Evolutionary conservation across 1,140 invertebrate genomes (phyloP).

Genomic region (Arctopsyche grandis): DNA sequence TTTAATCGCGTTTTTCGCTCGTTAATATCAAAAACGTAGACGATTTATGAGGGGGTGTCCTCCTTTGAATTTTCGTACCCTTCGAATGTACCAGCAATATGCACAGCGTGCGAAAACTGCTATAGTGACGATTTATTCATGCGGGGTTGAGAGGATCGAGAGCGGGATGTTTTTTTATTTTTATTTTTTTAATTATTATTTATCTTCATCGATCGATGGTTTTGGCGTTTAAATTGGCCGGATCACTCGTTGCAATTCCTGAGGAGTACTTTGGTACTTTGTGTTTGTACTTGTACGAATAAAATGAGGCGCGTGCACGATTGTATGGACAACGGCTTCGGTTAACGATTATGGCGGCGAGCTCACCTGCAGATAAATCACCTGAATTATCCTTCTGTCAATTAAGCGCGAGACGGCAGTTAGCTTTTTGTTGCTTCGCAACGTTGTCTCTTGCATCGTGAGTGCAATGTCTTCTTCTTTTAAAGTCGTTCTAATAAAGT

Average conservation of each 20-base stretch:
- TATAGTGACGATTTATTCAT: too few relatives aligned
- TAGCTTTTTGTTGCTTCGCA: background rate
- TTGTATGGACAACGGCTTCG: background rate
- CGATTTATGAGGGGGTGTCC: background rate
- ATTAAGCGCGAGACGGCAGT: background rate
- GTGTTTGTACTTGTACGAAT: background rate
- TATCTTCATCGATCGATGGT: too few relatives aligned
- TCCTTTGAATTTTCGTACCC: background rate
- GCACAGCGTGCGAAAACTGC: too few relatives aligned
- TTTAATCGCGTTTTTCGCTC: background rate
- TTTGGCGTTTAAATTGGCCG: too few relatives aligned
- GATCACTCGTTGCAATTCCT: too few relatives aligned
- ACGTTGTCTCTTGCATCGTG: background rate
- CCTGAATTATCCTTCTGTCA: conserved; percentile 17
- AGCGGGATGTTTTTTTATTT: too few relatives aligned
- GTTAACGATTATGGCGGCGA: conserved; percentile 22
- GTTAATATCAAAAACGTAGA: background rate
- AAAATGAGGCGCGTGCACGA: background rate
- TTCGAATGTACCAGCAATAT: background rate
- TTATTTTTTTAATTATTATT: too few relatives aligned
- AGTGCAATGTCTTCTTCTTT: conserved; percentile 14
- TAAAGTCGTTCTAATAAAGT: background rate
- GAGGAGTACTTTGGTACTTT: too few relatives aligned
- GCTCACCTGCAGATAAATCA: conserved; percentile 3
- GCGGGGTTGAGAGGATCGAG: too few relatives aligned